phyloP scores from a whole-genome alignment of 2,113 vertebrate genomes.

The Anas platyrhynchos region DNA sequence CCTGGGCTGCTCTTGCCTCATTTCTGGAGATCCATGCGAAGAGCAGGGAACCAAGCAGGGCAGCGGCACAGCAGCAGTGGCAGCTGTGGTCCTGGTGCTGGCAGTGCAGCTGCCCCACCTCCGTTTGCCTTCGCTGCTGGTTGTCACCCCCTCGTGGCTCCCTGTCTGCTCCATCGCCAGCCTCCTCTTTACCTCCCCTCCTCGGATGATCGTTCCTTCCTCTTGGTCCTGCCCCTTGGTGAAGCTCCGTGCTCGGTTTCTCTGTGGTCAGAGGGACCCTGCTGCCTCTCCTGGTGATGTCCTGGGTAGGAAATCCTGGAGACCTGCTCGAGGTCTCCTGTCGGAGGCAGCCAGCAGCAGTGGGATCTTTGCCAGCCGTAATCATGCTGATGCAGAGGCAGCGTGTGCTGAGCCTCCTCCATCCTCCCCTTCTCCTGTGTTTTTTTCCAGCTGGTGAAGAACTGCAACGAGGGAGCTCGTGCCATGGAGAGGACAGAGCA shows the following conservation, averaged over 20 bases:
- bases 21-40: neutral
- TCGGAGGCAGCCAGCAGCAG: neutral
- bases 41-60: neutral
- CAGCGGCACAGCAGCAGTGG: rapidly evolving
- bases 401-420: neutral
- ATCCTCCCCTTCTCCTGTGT: rapidly evolving
- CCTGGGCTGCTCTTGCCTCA: rapidly evolving
- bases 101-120: neutral
- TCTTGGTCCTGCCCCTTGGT: neutral
- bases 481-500: slow-evolving; percentile 94
- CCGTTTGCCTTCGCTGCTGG: neutral
- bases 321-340: neutral
- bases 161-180: rapidly evolving
- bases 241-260: neutral
- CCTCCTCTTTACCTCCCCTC: neutral
- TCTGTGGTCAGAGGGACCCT: neutral
- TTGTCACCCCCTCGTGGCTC: neutral
- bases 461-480: slow-evolving; percentile 91
- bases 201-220: neutral
- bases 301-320: neutral
- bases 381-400: neutral
- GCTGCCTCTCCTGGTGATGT: neutral
- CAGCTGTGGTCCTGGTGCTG: rapidly evolving
- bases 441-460: slow-evolving; percentile 84
- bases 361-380: neutral